Evolutionary conservation across 2,797 vertebrate genomes (phyloP), one percentile per base, ranked within the genome.

Genomic region (Karalla daura): DNA sequence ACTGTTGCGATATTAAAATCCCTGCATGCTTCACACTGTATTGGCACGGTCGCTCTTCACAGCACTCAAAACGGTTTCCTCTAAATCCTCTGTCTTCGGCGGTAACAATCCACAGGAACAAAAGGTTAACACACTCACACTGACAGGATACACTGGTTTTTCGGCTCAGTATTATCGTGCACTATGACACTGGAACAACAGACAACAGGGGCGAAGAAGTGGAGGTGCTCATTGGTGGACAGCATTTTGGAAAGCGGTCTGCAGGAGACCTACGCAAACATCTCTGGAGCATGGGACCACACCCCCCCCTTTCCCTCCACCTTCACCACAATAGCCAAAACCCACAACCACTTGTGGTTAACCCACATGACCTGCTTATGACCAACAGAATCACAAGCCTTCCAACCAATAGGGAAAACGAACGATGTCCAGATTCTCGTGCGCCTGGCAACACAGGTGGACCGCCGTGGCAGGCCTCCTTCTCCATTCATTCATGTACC

Each of bases 341-440:
- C 81, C 81, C 76, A 86, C 78, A 83, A 74, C 44, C 70, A 89
- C 85, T 86, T 87, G 88, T 83, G 89, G 89, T 86, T 85, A 85
- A 87, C 85, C 84, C 67, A 69, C 63, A 73, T 72, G 83, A 80
- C 84, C 86, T 81, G 85, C 69, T 85, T 83, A 83, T 79, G 70
- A 78, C 70, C 79, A 39, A 27, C 37, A 64, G 43, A 81, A 81
- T 81, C 76, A 49, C 74, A 83, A 70, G 18, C 23, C 54, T 61
- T 35, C 27, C 44, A 77, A 27, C 64, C 80, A 79, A 80, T 63
- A 74, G 72, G 36, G 63, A 66, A 69, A n/a, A 75, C 44, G 35
- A 17, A 80, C 67, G 76, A 59, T 49, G 70, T 65, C 76, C 65
- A 62, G 54, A 73, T 71, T 23, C 45, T 74, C 61, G 72, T 51